Evolutionary conservation across 2,113 vertebrate species (phyloP).

Genomic region (Cryptotis parvus): DNA sequence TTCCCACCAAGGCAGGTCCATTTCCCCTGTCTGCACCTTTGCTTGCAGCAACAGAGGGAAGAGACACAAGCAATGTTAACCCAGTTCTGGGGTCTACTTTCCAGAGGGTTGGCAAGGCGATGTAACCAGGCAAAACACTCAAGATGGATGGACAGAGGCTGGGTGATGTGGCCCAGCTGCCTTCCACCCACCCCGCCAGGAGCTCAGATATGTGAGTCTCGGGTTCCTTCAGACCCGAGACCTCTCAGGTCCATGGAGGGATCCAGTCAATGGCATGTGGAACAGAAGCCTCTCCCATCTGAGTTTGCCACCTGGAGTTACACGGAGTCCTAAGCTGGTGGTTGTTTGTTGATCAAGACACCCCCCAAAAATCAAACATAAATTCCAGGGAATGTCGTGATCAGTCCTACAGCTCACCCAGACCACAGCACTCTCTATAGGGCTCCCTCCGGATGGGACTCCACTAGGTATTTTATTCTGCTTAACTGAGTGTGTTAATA

Average conservation of each 20-base stretch:
- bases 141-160: neutral
- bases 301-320: neutral
- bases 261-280: rapidly evolving
- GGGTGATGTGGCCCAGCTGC: neutral
- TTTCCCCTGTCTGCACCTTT: no score
- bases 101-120: no score
- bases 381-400: neutral
- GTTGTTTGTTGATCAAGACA: neutral
- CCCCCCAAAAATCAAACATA: no score
- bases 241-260: neutral
- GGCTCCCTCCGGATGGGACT: neutral
- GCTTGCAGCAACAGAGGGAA: no score
- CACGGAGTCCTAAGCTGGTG: neutral
- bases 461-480: neutral
- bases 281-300: neutral
- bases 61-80: no score
- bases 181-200: neutral
- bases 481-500: neutral
- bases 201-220: neutral
- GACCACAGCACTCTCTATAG: no score
- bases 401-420: neutral
- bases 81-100: no score
- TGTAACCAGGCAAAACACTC: no score
- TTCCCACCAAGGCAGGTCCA: no score
- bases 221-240: neutral